These are phyloP conservation scores for Oriolus oriolus DNA, from an alignment of 2,113 vertebrate species.

Conservation along the genomic window DNA sequence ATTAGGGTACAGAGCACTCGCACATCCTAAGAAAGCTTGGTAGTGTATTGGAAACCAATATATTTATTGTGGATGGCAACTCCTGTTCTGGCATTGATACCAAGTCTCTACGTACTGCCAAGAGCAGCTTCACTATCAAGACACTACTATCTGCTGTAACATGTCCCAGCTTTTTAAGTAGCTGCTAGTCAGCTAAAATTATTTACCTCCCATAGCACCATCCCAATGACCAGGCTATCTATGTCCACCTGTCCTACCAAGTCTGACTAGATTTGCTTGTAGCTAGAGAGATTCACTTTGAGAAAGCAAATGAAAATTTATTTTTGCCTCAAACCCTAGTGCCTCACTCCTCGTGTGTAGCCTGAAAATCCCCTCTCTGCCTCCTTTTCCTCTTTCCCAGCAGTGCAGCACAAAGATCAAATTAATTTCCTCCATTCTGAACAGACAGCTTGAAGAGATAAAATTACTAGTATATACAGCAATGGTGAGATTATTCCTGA, in stretches of 20 bases:
- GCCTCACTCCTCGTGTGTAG: neutral
- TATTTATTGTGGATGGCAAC: neutral
- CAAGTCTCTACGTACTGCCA: neutral
- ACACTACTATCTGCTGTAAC: neutral
- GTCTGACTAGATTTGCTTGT: neutral
- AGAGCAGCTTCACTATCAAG: neutral
- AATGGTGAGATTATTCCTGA: slow-evolving; percentile 33
- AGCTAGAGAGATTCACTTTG: neutral
- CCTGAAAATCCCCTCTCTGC: neutral
- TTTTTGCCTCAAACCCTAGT: neutral
- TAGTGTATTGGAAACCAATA: neutral
- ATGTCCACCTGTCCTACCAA: neutral
- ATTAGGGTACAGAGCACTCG: neutral
- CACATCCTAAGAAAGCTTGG: neutral
- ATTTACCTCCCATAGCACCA: neutral
- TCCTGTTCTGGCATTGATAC: neutral
- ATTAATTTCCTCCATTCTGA: slow-evolving; percentile 36
- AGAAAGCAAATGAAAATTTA: neutral
- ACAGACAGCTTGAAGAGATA: slow-evolving; percentile 16
- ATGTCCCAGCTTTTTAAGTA: neutral
- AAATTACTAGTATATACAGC: slow-evolving; percentile 15
- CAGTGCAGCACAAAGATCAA: neutral
- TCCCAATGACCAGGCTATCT: neutral
- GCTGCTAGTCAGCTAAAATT: neutral
- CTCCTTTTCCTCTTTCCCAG: neutral